Evolutionary conservation across 1,140 invertebrate genomes (phyloP).

Genomic region (Plectrocnemia conspersa): DNA sequence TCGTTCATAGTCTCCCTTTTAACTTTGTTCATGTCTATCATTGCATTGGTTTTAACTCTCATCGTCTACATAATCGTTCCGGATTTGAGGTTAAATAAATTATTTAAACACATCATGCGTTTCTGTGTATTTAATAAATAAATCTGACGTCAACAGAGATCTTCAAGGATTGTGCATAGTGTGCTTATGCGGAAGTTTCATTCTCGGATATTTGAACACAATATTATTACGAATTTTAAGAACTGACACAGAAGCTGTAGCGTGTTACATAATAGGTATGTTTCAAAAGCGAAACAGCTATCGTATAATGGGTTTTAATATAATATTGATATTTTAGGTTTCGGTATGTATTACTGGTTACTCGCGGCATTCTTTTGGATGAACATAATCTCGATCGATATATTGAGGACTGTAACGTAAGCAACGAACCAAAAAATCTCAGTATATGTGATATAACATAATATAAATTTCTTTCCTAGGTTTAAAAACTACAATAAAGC

Average conservation of each 20-base stretch:
- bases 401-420: conserved; percentile 59
- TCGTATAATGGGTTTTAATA: too few species aligned
- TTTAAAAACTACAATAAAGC: conserved; percentile 37
- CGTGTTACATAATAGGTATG: too few species aligned
- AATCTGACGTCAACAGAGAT: conserved; percentile 39
- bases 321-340: too few species aligned
- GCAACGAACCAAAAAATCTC: conserved; percentile 34
- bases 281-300: too few species aligned
- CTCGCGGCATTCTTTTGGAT: conserved; percentile 64
- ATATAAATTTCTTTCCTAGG: conserved; percentile 16
- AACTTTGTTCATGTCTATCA: too few species aligned
- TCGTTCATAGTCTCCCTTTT: too few species aligned
- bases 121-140: neutral
- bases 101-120: too few species aligned
- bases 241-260: too few species aligned
- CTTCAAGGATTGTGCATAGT: conserved; percentile 55
- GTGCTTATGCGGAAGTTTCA: conserved; percentile 53
- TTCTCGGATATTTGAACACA: conserved; percentile 52
- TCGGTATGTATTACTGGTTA: conserved; percentile 58
- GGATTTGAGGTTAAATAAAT: conserved; percentile 54
- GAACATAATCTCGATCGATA: conserved; percentile 60
- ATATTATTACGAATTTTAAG: too few species aligned
- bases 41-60: conserved; percentile 56
- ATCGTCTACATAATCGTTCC: conserved; percentile 55
- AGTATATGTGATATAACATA: neutral